These are phyloP conservation scores for Cottus gobio DNA, from an alignment of 2,113 vertebrate genomes.

Conservation along the genomic window DNA sequence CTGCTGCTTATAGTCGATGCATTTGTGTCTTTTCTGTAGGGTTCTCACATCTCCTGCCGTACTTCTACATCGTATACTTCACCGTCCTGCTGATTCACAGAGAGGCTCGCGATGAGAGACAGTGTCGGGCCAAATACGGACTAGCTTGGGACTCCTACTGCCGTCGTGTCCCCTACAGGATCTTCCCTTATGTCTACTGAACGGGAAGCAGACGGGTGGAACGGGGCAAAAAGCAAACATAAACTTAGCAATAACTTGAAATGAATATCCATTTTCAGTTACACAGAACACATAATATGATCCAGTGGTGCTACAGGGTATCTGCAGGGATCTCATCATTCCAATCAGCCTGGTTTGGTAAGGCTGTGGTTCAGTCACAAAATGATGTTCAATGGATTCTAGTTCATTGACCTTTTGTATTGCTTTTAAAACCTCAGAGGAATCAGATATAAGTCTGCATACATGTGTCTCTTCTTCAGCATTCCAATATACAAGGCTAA, in stretches of 20 bases:
- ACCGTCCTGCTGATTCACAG: conserved; percentile 86
- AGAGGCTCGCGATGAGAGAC: conserved; percentile 89
- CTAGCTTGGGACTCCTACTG: conserved; percentile 90
- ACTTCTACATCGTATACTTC: conserved; percentile 92
- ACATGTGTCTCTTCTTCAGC: not conserved
- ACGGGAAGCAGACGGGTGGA: not conserved
- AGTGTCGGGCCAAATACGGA: conserved; percentile 88
- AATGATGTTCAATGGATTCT: not conserved
- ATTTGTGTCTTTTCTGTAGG: conserved; percentile 71
- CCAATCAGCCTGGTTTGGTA: not conserved
- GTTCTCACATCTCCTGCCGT: conserved; percentile 87
- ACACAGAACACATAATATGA: not conserved
- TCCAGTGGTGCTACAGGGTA: not conserved
- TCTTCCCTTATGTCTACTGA: conserved; percentile 92
- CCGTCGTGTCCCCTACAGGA: conserved; percentile 88
- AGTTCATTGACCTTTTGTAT: not conserved
- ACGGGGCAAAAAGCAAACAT: conserved; percentile 5
- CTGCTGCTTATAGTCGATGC: not conserved
- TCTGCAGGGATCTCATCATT: conserved; percentile 4
- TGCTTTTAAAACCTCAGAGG: not conserved
- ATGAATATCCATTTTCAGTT: conserved; percentile 3
- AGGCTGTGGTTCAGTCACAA: not conserved
- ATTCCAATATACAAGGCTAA: not conserved
- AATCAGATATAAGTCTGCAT: not conserved
- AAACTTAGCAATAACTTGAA: conserved; percentile 23